Evolutionary conservation across 2,113 vertebrate species (phyloP), one percentile per base, ranked within the genome.

Genomic region (Megaleporinus macrocephalus): DNA sequence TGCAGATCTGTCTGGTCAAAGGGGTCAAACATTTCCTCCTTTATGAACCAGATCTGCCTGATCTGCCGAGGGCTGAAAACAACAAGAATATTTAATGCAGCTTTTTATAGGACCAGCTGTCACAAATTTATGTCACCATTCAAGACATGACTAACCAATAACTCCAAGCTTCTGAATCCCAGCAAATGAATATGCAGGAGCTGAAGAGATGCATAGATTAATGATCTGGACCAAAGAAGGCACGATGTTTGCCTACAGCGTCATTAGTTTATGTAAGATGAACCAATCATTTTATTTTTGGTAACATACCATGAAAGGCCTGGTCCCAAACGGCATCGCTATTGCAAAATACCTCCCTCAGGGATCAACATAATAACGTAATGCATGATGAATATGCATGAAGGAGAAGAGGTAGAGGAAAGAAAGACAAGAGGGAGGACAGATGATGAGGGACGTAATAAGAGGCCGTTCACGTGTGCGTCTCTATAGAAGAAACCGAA

Each of bases 311-410:
- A 63, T 83, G 65, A 80, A 86, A 77, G 53, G 36, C 55, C 65
- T 30, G 72, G 51, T 47, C 24, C 62, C 12, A 72, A 77, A 71
- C 70, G 51, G 29, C 66, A 59, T 57, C 27, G 22, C 51, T 61
- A 82, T 69, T 70, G 68, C 80, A 76, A 76, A 75, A 47, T 33
- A 29, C 15, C 44, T 76, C 73, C 72, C 72, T 69, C 18, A 33
- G 80, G 65, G 53, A 76, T 76, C 65, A 76, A 30, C 73, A 70
- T 82, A 69, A 74, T 76, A 61, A 47, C 73, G 61, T 82, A 69
- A 74, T 76, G 36, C 36, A 70, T 76, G 57, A 81, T 86, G 81
- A 83, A 86, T 83, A 86, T 86, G 77, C 84, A 82, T 79, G 79
- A 84, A n/a, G n/a, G 55, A 63, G 68, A 74, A 80, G 49, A 71